Base-by-base conservation (phyloP, 2,888 invertebrate genomes). In the Encarsia formosa region DNA sequence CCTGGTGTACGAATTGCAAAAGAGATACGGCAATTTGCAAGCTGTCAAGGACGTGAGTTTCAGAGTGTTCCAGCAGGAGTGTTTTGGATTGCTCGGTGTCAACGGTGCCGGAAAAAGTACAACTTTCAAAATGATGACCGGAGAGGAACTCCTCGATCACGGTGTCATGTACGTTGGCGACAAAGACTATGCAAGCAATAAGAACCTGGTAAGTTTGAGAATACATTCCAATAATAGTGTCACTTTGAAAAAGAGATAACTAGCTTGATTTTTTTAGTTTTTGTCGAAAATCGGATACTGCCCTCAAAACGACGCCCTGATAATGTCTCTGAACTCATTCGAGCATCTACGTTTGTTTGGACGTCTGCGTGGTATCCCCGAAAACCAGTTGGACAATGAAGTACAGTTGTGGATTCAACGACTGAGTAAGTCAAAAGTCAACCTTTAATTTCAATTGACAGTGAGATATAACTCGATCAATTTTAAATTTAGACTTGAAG, bases 111-210 rank as follows among this genome's bases (percentile, higher is more conserved):
- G 91, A 0, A 92, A 91, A 73, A 91, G 90, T 0, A 85, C 86
- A 1, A 92, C 93, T 0, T 95, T 95, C 70, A 89, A 88, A 75
- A 91, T 92, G 87, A 76, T 93, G 63, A 92, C 92, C 44, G 92
- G 93, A 0, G 91, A 91, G 67, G 85, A 85, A 63, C 73, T 66
- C 24, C 66, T 72, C 3, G 59, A 67, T 32, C 65, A 61, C 37
- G 73, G 73, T 5, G 51, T 41, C 19, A 68, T 73, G 62, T 66
- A 65, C 54, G 62, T 73, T 51, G 65, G 60, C 42, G 52, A 60
- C 24, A 64, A 64, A 11, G 63, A 65, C 39, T 67, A 69, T 24
- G 32, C 50, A 13, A 40, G 49, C 1, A 52, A 70, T 24, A 61
- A 65, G 11, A 57, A 45, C 32, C 56, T 67, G 9, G 71, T 68